Evolutionary conservation across 1,140 invertebrate genomes (phyloP).

Genomic region (Dolichoris vasculosae): DNA sequence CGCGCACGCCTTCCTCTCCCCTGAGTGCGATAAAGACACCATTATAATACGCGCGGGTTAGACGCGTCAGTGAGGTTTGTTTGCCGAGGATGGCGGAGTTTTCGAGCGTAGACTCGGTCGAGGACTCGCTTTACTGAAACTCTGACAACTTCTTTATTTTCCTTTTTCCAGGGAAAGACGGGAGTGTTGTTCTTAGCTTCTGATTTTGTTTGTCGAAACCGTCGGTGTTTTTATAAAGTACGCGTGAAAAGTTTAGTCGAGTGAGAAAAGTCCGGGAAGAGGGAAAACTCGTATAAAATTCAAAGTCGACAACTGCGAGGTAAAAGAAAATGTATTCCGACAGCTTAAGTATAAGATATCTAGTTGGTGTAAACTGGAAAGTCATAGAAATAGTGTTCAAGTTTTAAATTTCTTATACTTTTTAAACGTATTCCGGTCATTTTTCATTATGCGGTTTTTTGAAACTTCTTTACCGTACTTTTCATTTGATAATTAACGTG

Average conservation of each 20-base stretch:
- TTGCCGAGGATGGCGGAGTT: neutral
- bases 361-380: neutral
- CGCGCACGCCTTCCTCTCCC: conserved; percentile 18
- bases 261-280: neutral
- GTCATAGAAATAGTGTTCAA: neutral
- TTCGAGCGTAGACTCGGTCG: too few relatives aligned
- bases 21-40: conserved; percentile 51
- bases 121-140: too few relatives aligned
- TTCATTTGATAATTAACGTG: too few relatives aligned
- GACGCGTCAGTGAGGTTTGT: neutral
- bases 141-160: too few relatives aligned
- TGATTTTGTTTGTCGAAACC: neutral
- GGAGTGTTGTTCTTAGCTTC: neutral
- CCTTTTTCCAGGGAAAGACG: neutral
- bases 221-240: neutral
- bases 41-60: conserved; percentile 39
- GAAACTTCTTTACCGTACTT: too few relatives aligned
- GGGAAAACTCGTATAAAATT: neutral
- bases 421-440: too few relatives aligned
- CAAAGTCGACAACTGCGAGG: neutral
- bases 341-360: neutral
- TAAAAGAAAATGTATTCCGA: neutral
- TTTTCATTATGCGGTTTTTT: too few relatives aligned
- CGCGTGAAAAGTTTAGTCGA: too few relatives aligned
- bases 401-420: neutral